Evolutionary conservation across 2,797 vertebrate species (phyloP).

Genomic region (Champsocephalus gunnari): DNA sequence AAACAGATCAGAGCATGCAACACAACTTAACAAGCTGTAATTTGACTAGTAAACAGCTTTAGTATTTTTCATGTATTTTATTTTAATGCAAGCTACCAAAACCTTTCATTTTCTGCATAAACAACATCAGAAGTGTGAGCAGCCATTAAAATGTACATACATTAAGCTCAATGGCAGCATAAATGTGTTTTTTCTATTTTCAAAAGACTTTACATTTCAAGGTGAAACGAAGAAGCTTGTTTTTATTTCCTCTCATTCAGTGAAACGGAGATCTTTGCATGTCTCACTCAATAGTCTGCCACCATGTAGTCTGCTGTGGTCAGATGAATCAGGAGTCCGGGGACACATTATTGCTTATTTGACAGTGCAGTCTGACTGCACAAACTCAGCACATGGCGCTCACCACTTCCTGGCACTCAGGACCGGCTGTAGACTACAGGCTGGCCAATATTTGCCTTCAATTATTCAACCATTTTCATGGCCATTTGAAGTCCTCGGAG

Average conservation of each 20-base stretch:
- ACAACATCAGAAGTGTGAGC: conserved; percentile 71
- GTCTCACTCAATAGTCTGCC: conserved; percentile 87
- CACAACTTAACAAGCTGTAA: conserved; percentile 75
- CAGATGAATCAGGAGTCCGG: conserved; percentile 85
- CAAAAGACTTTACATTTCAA: conserved; percentile 67
- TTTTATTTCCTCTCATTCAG: conserved; percentile 65
- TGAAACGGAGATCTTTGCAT: conserved; percentile 75
- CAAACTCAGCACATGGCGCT: conserved; percentile 84
- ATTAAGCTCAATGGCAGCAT: conserved; percentile 63
- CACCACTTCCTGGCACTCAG: conserved; percentile 85
- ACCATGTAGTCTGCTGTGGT: conserved; percentile 86
- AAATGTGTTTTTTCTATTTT: conserved; percentile 31
- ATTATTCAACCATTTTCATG: conserved; percentile 86
- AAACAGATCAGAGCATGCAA: conserved; percentile 81
- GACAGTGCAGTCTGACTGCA: conserved; percentile 84
- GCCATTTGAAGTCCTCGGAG: conserved; percentile 75
- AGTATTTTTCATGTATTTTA: conserved; percentile 79
- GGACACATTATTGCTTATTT: conserved; percentile 89
- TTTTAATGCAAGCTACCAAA: conserved; percentile 51
- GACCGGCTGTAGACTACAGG: conserved; percentile 78
- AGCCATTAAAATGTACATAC: conserved; percentile 77
- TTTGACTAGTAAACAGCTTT: conserved; percentile 76
- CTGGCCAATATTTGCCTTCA: conserved; percentile 85
- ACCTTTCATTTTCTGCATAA: conserved; percentile 69
- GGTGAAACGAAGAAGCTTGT: conserved; percentile 68